Evolutionary conservation across 2,888 invertebrate genomes (phyloP), one percentile per base, ranked within the genome.

Genomic region (Drosophila cracens): DNA sequence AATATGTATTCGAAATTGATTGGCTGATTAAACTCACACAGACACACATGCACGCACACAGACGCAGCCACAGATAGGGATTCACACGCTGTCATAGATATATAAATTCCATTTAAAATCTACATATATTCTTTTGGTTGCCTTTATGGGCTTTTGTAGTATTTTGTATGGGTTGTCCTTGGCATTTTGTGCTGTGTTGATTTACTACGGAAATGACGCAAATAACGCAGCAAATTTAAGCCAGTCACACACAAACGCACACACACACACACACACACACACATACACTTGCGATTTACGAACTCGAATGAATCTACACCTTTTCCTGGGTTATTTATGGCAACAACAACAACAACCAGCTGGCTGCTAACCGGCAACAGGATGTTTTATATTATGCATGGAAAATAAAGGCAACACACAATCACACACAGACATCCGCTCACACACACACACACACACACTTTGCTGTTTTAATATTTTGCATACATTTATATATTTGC

Each of bases 191-290:
- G 29, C n/a, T 59, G 63, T 70, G 70, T 84, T 84, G 86, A 87
- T 87, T 87, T 86, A 84, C 87, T 70, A 76, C 89, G 89, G 86
- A 86, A 86, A 86, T 86, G 86, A 86, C 77, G 88, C 87, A 86
- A 86, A 86, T 88, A 87, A 84, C 87, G 79, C 83, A 87, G 85
- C 84, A 87, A 84, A 84, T 87, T 84, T 76, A 85, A 87, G 87
- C 81, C 81, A 87, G 70, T 74, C 66, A 70, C 67, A 73, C 69
- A 59, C 69, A 69, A 27, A 7, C 21, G 18, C 48, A 2, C 8
- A 48, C 58, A 43, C 54, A 70, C 54, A 43, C 49, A 43, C 33
- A 43, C 62, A 51, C 64, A 49, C 13, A 43, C 54, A 48, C 58
- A 70, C 58, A 51, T 48, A 43, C 34, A 46, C 51, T 43, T 56